Conservation (phyloP, 1,140 invertebrate genomes). For the Leptopilina clavipes region DNA sequence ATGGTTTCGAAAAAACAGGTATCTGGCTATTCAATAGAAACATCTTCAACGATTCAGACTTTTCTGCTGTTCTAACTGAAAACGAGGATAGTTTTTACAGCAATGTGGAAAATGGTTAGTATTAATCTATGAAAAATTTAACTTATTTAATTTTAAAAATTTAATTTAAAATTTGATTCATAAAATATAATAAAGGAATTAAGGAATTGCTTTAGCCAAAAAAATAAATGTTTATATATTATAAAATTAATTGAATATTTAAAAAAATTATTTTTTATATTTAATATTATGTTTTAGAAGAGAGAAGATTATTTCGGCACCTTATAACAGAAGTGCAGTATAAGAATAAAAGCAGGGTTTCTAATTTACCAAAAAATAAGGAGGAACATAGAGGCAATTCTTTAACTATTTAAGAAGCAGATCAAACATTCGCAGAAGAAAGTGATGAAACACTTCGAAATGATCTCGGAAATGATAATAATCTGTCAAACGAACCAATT, state of each 20-base stretch:
- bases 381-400: background rate
- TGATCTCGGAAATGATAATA: background rate
- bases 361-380: background rate
- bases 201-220: background rate
- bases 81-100: background rate
- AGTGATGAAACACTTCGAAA: background rate
- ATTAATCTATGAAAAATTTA: background rate
- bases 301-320: background rate
- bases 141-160: background rate
- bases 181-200: background rate
- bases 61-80: background rate
- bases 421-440: background rate
- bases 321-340: background rate
- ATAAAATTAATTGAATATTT: too few species aligned
- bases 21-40: constrained; percentile 49
- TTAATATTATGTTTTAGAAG: background rate
- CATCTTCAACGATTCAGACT: background rate
- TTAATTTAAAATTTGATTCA: too few species aligned
- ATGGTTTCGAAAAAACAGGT: constrained; percentile 58
- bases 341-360: background rate
- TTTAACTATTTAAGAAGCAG: background rate
- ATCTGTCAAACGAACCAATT: background rate
- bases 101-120: background rate
- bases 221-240: too few species aligned
- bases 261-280: background rate